Conservation (phyloP, 2,797 vertebrate species). For the Anabas testudineus region DNA sequence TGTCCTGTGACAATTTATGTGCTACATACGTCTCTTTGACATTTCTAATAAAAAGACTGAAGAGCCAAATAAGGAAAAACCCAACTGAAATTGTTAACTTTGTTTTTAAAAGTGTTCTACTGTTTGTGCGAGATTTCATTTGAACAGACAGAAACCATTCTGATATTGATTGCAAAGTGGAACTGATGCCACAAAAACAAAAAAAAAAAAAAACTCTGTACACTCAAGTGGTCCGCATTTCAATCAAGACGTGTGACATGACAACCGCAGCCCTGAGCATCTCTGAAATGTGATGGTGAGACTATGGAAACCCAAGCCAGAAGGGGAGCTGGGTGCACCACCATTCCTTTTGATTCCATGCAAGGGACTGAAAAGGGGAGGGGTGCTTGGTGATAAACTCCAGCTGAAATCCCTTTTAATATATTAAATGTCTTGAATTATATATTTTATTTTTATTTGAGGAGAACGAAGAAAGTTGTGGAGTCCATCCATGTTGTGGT, state of each 20-base stretch:
- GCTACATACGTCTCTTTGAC: slow-evolving; percentile 66
- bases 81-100: slow-evolving; percentile 36
- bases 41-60: slow-evolving; percentile 57
- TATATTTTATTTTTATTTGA: slow-evolving; percentile 51
- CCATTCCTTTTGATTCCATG: slow-evolving; percentile 65
- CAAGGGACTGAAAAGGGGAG: slow-evolving; percentile 18
- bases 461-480: slow-evolving; percentile 36
- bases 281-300: slow-evolving; percentile 63
- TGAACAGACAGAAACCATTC: slow-evolving; percentile 63
- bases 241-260: slow-evolving; percentile 63
- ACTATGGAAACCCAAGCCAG: slow-evolving; percentile 70
- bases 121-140: slow-evolving; percentile 55
- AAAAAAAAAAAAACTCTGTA: slow-evolving; percentile 55
- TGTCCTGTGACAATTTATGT: slow-evolving; percentile 58
- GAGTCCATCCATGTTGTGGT: slow-evolving; percentile 73
- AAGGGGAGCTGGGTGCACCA: slow-evolving; percentile 48
- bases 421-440: slow-evolving; percentile 60
- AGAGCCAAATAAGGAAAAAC: slow-evolving; percentile 55
- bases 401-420: slow-evolving; percentile 37
- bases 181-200: slow-evolving; percentile 55
- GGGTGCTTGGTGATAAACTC: slow-evolving; percentile 42
- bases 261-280: slow-evolving; percentile 68
- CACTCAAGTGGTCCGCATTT: slow-evolving; percentile 75
- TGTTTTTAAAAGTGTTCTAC: slow-evolving; percentile 33
- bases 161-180: slow-evolving; percentile 54